Evolutionary conservation across 2,888 invertebrate species (phyloP).

Genomic region (Acleris literana): DNA sequence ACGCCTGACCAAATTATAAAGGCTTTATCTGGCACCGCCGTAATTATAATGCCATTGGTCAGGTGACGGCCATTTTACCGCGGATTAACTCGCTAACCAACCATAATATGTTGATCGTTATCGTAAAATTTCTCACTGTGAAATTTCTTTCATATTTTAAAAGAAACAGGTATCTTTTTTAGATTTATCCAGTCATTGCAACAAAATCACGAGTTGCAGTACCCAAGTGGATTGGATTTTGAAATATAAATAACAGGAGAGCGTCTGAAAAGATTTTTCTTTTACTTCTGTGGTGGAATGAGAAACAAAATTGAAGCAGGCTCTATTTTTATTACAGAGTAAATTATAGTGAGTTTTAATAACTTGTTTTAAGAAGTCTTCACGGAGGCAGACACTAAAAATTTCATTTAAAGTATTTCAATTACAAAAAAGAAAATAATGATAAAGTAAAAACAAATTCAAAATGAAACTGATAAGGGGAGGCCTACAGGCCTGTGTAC

Average conservation of each 20-base stretch:
- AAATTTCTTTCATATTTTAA: not conserved
- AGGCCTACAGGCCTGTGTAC: too few relatives aligned
- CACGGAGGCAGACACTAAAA: not conserved
- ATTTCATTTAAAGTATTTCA: not conserved
- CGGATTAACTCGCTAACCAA: slow-evolving; percentile 50
- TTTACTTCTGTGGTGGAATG: slow-evolving; percentile 19
- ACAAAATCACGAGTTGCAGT: slow-evolving; percentile 11
- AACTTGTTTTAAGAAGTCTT: not conserved
- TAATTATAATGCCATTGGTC: slow-evolving; percentile 72
- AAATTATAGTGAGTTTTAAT: slow-evolving; percentile 7
- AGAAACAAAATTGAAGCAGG: slow-evolving; percentile 18
- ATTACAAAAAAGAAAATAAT: not conserved
- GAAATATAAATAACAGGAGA: slow-evolving; percentile 18
- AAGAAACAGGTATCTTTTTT: slow-evolving; percentile 1
- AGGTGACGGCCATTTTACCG: slow-evolving; percentile 60
- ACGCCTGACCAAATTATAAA: slow-evolving; percentile 53
- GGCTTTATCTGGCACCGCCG: slow-evolving; percentile 65
- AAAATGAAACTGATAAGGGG: too few relatives aligned
- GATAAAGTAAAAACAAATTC: not conserved
- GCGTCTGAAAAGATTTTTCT: slow-evolving; percentile 18
- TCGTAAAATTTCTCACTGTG: slow-evolving; percentile 19
- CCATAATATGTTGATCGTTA: slow-evolving; percentile 37
- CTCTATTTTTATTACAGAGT: slow-evolving; percentile 2
- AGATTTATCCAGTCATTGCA: slow-evolving; percentile 15
- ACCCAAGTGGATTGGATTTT: slow-evolving; percentile 19